Conservation (phyloP, 92 coral and sea anemone genomes). For the Virgularia gustaviana region DNA sequence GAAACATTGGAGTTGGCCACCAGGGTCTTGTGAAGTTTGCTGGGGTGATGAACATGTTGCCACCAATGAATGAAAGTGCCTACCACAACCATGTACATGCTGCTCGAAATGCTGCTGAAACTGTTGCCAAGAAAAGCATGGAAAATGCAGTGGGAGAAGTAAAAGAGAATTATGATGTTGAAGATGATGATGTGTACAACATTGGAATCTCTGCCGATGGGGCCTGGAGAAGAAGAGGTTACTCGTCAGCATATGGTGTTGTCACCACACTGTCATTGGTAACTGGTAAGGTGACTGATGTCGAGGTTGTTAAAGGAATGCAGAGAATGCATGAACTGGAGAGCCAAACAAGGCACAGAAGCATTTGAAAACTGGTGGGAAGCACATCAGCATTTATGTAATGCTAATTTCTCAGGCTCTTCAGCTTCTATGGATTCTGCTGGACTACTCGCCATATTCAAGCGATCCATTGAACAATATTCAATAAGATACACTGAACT, state of each 20-base stretch:
- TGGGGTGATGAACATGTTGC: constrained; percentile 50
- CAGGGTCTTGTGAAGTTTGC: constrained; percentile 55
- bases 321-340: constrained; percentile 33
- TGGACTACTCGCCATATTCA: constrained; percentile 40
- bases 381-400: constrained; percentile 42
- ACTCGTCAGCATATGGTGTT: constrained; percentile 47
- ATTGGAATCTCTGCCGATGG: constrained; percentile 54
- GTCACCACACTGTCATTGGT: constrained; percentile 41
- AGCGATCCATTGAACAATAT: constrained; percentile 49
- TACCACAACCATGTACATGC: constrained; percentile 39
- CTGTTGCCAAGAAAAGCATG: constrained; percentile 42
- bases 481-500: constrained; percentile 36
- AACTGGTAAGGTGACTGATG: constrained; percentile 48
- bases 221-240: constrained; percentile 52
- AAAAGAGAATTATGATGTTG: constrained; percentile 4
- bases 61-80: constrained; percentile 53
- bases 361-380: constrained; percentile 56
- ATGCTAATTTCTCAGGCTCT: constrained; percentile 47
- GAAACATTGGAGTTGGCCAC: constrained; percentile 57
- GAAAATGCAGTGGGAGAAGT: constrained; percentile 1
- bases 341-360: constrained; percentile 33
- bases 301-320: constrained; percentile 40
- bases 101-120: constrained; percentile 24
- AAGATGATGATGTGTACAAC: constrained; percentile 23
- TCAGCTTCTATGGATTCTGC: constrained; percentile 58